Evolutionary conservation across 92 coral and sea anemone species (phyloP), one percentile per base, ranked within the genome.

Genomic region (Chrysogorgia sp.): DNA sequence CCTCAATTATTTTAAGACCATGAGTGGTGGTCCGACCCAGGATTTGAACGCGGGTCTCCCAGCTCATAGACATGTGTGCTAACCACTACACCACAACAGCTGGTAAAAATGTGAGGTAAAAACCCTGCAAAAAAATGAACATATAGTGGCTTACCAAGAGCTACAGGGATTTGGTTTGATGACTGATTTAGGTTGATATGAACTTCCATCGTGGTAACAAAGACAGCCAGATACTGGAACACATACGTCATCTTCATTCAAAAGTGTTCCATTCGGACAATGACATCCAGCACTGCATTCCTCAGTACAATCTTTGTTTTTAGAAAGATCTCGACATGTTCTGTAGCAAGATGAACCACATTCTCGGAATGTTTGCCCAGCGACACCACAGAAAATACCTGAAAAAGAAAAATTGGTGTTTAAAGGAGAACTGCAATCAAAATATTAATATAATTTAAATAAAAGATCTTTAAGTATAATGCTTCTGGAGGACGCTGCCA

Each of bases 261-360:
- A 81, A 5, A 86, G 67, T 33, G 88, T 66, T 17, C 90, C 93
- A 2, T 78, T 67, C 1, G 93, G 90, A 71, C 93, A 90, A 28
- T 83, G 86, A 66, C 93, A 90, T 70, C 93, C 93, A 34, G 90
- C 84, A 8, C 82, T 80, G 57, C 93, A 90, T 63, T 81, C 85
- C 49, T 86, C 90, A 41, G 58, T 70, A 65, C 93, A 90, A 21
- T 87, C 82, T 10, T 83, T 77, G 77, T 86, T 87, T 58, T 47
- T 75, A 48, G 93, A 86, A 57, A 90, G 87, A 74, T 90, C 93
- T 77, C 83, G 88, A 63, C 93, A 90, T 28, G 86, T 86, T 52
- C 88, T 83, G 29, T 80, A 67, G 50, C 93, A 86, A 4, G 90
- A 86, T 21, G 93, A 90, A 34, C 93, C 90, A 63, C 93, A 90